Base-by-base conservation (phyloP, 2,797 vertebrate species). In the Rachycentron canadum region DNA sequence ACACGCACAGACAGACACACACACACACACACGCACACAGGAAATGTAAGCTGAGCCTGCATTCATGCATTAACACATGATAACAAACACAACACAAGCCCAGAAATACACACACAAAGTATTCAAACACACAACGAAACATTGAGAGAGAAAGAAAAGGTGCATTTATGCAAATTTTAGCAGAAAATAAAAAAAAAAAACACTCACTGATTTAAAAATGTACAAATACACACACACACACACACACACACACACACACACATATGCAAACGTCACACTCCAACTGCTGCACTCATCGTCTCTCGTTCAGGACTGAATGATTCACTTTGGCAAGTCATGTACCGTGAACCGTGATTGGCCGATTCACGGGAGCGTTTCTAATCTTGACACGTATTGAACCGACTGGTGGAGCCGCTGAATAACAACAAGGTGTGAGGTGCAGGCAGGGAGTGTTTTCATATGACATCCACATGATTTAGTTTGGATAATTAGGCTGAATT, bases 311-410 rank as follows among this genome's bases (percentile, higher is more conserved):
- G 81, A 85, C 79, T 71, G 77, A 77, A 2, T 65, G 77, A 83
- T 69, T 77, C 78, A 14, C 40, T 73, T 76, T 83, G 72, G 77
- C 58, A 67, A 84, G 79, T 58, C 70, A 56, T 63, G 74, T 34
- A 74, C 49, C 68, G 55, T 84, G 83, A 87, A 85, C 68, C 71
- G 75, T 69, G 78, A 88, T 84, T 86, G 88, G 83, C 55, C 64
- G 71, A 59, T 70, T 76, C 84, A 64, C 2, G 2, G 57, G 55
- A 78, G 76, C 82, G 62, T 61, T 71, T n/a, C 67, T 78, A 85
- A 84, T 85, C 73, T 62, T 75, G 82, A 79, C 75, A 81, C 67
- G 59, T 72, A 63, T 28, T 61, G 79, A 82, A 67, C 7, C 56
- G 55, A 50, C 69, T 49, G 76, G 64, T 41, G 0, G 43, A 74